Conservation (phyloP, 1,140 invertebrate genomes). For the Tetramorium alpestre region DNA sequence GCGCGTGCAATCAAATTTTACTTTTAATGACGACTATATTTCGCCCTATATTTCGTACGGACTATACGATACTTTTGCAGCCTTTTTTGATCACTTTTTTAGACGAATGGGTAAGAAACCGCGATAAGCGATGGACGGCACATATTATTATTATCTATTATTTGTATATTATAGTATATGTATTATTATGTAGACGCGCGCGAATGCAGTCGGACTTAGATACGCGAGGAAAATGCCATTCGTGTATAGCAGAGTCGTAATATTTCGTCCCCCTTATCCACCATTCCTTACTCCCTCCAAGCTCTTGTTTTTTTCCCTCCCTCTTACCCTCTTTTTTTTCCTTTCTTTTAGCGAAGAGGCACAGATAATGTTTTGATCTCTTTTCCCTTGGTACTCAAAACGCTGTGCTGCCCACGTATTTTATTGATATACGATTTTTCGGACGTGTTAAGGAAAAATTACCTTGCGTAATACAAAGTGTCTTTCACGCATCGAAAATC, state of each 20-base stretch:
- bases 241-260: constrained; percentile 58
- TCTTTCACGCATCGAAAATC: constrained; percentile 82
- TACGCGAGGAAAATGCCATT: constrained; percentile 47
- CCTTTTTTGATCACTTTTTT: constrained; percentile 31
- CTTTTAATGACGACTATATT: constrained; percentile 47
- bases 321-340: neutral
- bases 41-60: constrained; percentile 32
- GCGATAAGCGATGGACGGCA: constrained; percentile 68
- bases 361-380: constrained; percentile 45
- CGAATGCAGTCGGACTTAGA: constrained; percentile 70
- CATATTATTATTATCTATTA: constrained; percentile 63
- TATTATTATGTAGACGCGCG: constrained; percentile 72
- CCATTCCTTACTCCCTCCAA: constrained; percentile 34
- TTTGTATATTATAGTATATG: constrained; percentile 78
- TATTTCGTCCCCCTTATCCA: constrained; percentile 48
- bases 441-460: constrained; percentile 64
- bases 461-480: constrained; percentile 79
- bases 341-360: constrained; percentile 51
- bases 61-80: constrained; percentile 32
- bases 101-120: constrained; percentile 59
- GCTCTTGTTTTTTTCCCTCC: neutral
- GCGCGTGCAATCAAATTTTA: constrained; percentile 44
- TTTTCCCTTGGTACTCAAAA: constrained; percentile 60
- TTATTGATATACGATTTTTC: constrained; percentile 66
- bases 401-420: constrained; percentile 68